phyloP scores from a whole-genome alignment of 2,888 invertebrate species.

The Drosophila recens region DNA sequence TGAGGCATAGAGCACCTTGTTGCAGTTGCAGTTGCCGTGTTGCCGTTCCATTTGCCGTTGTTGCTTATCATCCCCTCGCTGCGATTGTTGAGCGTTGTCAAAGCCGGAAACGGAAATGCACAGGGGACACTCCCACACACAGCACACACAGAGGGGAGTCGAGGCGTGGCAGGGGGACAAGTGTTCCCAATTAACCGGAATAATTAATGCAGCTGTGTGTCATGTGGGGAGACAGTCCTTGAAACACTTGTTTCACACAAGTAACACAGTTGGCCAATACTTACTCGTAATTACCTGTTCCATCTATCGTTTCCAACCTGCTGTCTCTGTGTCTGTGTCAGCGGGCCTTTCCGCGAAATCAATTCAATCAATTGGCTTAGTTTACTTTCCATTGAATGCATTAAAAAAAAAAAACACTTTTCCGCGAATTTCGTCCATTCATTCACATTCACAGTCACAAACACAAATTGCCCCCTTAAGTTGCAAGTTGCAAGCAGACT shows the following conservation, averaged over 20 bases:
- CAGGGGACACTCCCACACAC: slow-evolving; percentile 41
- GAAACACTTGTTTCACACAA: slow-evolving; percentile 32
- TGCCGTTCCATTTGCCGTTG: not conserved
- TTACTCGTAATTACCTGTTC: slow-evolving; percentile 22
- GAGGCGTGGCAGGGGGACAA: not conserved
- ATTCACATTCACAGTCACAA: slow-evolving; percentile 23
- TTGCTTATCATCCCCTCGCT: slow-evolving; percentile 3
- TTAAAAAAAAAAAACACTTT: slow-evolving; percentile 37
- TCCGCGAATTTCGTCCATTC: slow-evolving; percentile 56
- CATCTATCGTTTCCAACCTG: not conserved
- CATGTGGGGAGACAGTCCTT: slow-evolving; percentile 33
- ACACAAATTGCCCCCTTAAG: slow-evolving; percentile 13
- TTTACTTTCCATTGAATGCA: slow-evolving; percentile 54
- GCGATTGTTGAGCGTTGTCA: slow-evolving; percentile 36
- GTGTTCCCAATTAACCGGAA: slow-evolving; percentile 49
- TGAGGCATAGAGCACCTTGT: slow-evolving; percentile 64
- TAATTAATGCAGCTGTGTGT: slow-evolving; percentile 38
- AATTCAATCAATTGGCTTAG: slow-evolving; percentile 63
- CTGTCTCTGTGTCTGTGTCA: slow-evolving; percentile 1
- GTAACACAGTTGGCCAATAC: slow-evolving; percentile 6
- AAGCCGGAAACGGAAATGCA: slow-evolving; percentile 72
- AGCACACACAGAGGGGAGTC: not conserved
- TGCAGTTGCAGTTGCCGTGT: slow-evolving; percentile 9
- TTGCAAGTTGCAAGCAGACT: slow-evolving; percentile 18
- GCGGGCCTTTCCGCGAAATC: slow-evolving; percentile 54